Evolutionary conservation across 2,113 vertebrate genomes (phyloP), one percentile per base, ranked within the genome.

Genomic region (Motacilla tschutschensis): DNA sequence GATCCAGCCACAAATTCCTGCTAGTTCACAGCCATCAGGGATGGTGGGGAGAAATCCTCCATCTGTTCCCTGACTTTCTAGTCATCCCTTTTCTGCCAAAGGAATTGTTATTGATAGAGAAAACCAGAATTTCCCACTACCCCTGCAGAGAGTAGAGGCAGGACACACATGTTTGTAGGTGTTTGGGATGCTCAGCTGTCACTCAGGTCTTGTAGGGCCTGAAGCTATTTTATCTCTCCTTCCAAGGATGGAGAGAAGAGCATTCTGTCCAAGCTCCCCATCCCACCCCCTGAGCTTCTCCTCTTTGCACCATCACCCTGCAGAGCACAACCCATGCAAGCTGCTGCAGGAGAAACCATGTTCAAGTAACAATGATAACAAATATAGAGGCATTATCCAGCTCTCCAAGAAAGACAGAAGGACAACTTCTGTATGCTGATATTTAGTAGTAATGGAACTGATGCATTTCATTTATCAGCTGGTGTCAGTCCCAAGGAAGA

Each of bases 1-100:
- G 38, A 69, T 69, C n/a, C 51, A 92, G 67, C n/a, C 79, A 57
- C 66, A 85, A 77, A 75, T 50, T 85, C 64, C 58, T 74, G 28
- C 38, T 53, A 55, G 28, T 50, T 89, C 53, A 41, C 71, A 89
- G 33, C 8, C 40, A 46, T 21, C 22, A 4, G 5, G n/a, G 31
- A 53, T 15, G n/a, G 24, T 17, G 8, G 12, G 7, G 4, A 20
- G 28, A 67, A 75, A 79, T 22, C 20, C 46, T 89, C 72, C 64
- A 60, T 85, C 63, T 81, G 38, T 65, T 83, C 38, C 40, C 10
- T 83, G 40, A 71, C 77, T 88, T 88, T 51, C 33, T 58, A 75
- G 21, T 69, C 8, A 50, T 75, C 29, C 17, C 18, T 79, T 54
- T 90, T 76, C 46, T 75, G 50, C 38, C 41, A 81, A 51, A 38